Percentiles rank a stretch among this genome's conserved stretches.
Conservation (phyloP, 2,113 vertebrate species). For the Rhizomys pruinosus region DNA sequence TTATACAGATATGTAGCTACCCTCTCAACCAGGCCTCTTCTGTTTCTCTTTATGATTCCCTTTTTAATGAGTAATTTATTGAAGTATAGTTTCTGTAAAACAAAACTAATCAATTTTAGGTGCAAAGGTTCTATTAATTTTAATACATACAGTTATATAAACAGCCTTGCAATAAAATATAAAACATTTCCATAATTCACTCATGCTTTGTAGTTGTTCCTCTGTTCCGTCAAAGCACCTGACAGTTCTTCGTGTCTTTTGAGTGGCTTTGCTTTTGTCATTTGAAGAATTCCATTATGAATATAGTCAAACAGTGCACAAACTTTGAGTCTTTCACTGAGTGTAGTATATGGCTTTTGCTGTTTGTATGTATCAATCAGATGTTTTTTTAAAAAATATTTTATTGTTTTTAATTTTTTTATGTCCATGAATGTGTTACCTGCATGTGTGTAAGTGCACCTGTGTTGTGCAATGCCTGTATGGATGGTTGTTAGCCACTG, state of each 20-base stretch:
- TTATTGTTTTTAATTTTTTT: background rate
- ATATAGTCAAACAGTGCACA: background rate
- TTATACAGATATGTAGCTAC: background rate
- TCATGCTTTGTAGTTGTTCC: conserved; percentile 1
- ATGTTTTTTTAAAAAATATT: conserved; percentile 16
- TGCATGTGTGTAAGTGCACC: too few species aligned
- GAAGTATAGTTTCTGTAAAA: background rate
- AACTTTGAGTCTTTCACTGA: conserved; percentile 8
- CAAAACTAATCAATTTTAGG: conserved; percentile 20
- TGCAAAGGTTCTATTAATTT: background rate
- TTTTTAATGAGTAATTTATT: conserved; percentile 11
- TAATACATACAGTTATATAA: background rate
- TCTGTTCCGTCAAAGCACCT: background rate
- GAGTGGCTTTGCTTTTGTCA: background rate
- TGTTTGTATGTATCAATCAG: background rate
- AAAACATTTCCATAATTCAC: background rate
- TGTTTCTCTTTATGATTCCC: conserved; percentile 15
- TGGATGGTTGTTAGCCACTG: too few species aligned
- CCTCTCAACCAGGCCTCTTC: background rate
- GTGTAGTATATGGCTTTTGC: background rate
- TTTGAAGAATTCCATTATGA: conserved; percentile 23
- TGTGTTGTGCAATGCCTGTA: too few species aligned
- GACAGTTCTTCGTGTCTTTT: background rate
- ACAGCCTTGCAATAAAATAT: background rate
- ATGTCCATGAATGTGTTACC: too few species aligned